Base-by-base conservation (phyloP, 2,797 vertebrate genomes). In the Psittacula derbiana region DNA sequence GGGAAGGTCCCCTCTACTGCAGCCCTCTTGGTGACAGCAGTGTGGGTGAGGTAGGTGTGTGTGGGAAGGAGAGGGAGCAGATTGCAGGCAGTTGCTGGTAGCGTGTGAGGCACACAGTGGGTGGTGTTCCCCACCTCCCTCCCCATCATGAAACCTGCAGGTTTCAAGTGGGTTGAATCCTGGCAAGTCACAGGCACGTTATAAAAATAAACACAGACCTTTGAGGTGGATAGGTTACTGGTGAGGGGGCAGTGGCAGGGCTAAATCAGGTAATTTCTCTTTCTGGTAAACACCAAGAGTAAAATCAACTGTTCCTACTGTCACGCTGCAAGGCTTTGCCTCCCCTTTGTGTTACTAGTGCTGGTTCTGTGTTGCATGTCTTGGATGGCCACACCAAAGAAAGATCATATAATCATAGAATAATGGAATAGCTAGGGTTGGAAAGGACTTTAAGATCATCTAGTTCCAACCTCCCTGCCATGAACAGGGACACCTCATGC, bases 191-290 rank as follows among this genome's bases (percentile, higher is more conserved):
- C 30, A 88, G 65, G 64, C 64, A n/a, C 2, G 2, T 80, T 78
- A 50, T 69, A 94, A 95, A 97, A 97, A 95, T 96, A 96, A 95
- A 91, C 60, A 72, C 25, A 71, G 79, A 84, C 44, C 61, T 80
- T 30, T 82, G 84, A 69, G 49, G 72, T 65, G 78, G 67, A 50
- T 47, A 57, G 62, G 28, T 78, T 80, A 81, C 46, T 6, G 4
- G 28, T 82, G 84, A 85, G 86, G 62, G 75, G 80, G 80, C 73
- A 92, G 49, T 33, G 47, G 47, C 15, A 2, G 44, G 47, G 78
- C 50, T 95, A 90, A 94, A 92, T 96, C 55, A 84, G 53, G 94
- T 86, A n/a, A 80, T 76, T 91, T 31, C 65, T 88, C 76, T 92
- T 93, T 92, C 69, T 72, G 75, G 58, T 78, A 66, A 84, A 76